Percentiles rank a stretch among this genome's conserved stretches.
phyloP scores from a whole-genome alignment of 2,113 vertebrate species.

The Apteryx owenii region DNA sequence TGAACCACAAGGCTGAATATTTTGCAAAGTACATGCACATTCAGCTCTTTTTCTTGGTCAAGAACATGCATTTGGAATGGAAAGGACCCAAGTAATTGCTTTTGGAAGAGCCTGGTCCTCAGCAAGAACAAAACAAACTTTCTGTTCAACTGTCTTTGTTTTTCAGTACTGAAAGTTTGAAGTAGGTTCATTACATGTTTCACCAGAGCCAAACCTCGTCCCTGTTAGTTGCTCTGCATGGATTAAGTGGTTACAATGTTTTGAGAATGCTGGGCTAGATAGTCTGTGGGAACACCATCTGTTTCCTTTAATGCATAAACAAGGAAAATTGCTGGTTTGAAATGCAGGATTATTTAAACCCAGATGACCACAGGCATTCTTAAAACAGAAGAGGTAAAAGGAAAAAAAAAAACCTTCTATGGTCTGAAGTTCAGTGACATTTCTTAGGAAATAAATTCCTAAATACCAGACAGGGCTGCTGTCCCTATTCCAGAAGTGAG shows the following conservation, averaged over 20 bases:
- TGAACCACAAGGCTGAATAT: constrained; percentile 50
- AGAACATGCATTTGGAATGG: constrained; percentile 52
- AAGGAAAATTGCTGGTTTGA: constrained; percentile 78
- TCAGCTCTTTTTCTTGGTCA: constrained; percentile 68
- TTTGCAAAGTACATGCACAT: constrained; percentile 53
- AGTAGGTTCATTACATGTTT: not conserved
- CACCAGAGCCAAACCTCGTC: constrained; percentile 25
- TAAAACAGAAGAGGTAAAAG: constrained; percentile 60
- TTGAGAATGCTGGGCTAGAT: constrained; percentile 38
- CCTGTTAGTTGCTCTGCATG: not conserved
- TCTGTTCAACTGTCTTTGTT: not conserved
- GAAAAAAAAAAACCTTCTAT: not conserved
- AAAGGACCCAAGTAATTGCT: constrained; percentile 12
- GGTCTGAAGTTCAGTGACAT: constrained; percentile 62
- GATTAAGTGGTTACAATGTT: constrained; percentile 39
- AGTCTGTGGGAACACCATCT: constrained; percentile 76
- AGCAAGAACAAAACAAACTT: constrained; percentile 5
- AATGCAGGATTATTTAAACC: constrained; percentile 69
- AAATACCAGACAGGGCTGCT: not conserved
- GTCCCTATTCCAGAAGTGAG: not conserved
- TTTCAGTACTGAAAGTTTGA: not conserved
- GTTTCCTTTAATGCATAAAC: constrained; percentile 78
- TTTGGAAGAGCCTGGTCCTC: not conserved
- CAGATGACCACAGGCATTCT: constrained; percentile 76
- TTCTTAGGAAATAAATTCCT: constrained; percentile 65